These are phyloP conservation scores for Drosophila infuscata DNA, from an alignment of 2,888 invertebrate genomes.

Conservation along the genomic window DNA sequence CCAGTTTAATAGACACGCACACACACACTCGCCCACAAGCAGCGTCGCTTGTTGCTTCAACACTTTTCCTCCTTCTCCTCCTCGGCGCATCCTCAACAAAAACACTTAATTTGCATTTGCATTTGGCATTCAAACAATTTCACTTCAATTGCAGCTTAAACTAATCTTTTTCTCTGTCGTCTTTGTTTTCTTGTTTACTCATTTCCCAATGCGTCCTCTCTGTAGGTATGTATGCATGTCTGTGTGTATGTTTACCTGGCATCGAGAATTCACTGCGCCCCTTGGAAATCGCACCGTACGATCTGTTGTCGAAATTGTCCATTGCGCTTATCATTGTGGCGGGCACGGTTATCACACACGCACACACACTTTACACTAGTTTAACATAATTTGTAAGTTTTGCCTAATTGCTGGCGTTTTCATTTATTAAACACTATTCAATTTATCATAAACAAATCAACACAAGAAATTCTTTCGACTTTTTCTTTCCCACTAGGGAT, in stretches of 20 bases:
- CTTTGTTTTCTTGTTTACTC: conserved; percentile 62
- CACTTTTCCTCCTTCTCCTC: conserved; percentile 15
- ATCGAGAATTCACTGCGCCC: conserved; percentile 84
- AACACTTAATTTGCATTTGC: conserved; percentile 34
- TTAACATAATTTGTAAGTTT: conserved; percentile 53
- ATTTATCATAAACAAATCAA: conserved; percentile 59
- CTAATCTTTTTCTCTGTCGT: conserved; percentile 47
- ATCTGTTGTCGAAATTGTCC: conserved; percentile 84
- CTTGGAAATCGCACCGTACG: conserved; percentile 84
- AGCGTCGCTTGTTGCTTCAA: conserved; percentile 70
- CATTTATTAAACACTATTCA: conserved; percentile 65
- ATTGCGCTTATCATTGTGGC: conserved; percentile 84
- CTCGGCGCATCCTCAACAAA: background rate
- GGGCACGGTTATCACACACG: conserved; percentile 56
- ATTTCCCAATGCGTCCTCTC: conserved; percentile 32
- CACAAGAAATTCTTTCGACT: conserved; percentile 62
- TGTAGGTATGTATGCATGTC: conserved; percentile 12
- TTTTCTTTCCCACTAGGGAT: conserved; percentile 65
- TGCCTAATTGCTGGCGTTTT: conserved; percentile 48
- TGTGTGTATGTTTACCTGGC: conserved; percentile 80
- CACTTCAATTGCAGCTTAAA: conserved; percentile 60
- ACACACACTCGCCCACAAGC: conserved; percentile 40
- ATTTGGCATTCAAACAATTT: conserved; percentile 56
- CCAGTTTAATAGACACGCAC: conserved; percentile 47
- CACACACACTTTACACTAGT: conserved; percentile 52